Evolutionary conservation across 2,113 vertebrate genomes (phyloP), one percentile per base, ranked within the genome.

Genomic region (Mastomys coucha): DNA sequence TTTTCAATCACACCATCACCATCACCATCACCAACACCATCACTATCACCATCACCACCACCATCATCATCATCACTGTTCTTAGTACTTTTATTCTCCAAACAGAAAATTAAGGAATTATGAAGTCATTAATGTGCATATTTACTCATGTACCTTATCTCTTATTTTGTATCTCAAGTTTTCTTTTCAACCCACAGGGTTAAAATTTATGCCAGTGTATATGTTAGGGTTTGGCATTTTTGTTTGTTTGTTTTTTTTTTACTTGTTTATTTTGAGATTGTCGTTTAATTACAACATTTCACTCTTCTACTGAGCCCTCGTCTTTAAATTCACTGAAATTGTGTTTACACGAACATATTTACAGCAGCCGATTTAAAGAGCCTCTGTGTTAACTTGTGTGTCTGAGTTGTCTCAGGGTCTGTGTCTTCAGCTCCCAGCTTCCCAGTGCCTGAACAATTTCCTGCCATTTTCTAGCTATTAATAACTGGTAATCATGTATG

Each of bases 181-280:
- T 88, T n/a, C 63, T 92, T 89, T 82, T 86, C 88, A 89, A 7
- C 4, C 7, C 31, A 73, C 87, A 11, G 42, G 58, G 28, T n/a
- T 86, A 60, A 89, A 73, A 84, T 89, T 69, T 82, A 81, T 91
- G 39, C 24, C 33, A 16, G 13, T 91, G 7, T 49, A 84, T 11
- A 87, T 81, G 77, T 96, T 93, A 72, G 49, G 24, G 78, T 89
- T 91, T 69, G 72, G 20, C 58, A 82, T 88, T 80, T 94, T 36
- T 39, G 13, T 39, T 42, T 45, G 39, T 91, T 91, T 80, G 20
- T 49, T 53, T 76, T 45, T 84, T 17, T 81, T 53, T 88, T n/a
- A n/a, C n/a, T 91, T 9, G 17, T 85, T 97, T 94, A 53, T 94
- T 60, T 51, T 94, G 39, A 85, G 20, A 82, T 60, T 82, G 20